Evolutionary conservation across 2,888 invertebrate genomes (phyloP).

Genomic region (Plusia festucae): DNA sequence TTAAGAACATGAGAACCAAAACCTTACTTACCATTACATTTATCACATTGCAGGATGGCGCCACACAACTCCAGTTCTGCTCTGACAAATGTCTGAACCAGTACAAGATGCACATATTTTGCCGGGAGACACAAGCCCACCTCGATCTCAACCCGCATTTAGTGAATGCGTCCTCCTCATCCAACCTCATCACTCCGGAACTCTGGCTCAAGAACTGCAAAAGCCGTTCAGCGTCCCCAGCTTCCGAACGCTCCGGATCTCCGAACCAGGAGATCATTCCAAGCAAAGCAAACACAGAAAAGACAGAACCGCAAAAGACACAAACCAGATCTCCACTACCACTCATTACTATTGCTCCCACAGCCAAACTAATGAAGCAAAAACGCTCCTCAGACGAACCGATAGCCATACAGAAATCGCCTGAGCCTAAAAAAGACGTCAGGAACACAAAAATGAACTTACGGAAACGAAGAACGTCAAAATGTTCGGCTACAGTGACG

Average conservation of each 20-base stretch:
- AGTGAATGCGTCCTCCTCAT: conserved; percentile 83
- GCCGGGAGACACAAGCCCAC: conserved; percentile 97
- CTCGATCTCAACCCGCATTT: conserved; percentile 95
- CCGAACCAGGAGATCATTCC: conserved; percentile 81
- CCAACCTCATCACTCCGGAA: conserved; percentile 95
- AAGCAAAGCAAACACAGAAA: conserved; percentile 66
- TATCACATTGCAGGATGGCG: conserved; percentile 92
- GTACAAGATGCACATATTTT: conserved; percentile 99
- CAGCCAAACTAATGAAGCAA: conserved; percentile 90
- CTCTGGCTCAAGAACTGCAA: conserved; percentile 96
- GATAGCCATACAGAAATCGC: conserved; percentile 74
- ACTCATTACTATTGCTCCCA: conserved; percentile 91
- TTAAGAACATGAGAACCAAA: no score
- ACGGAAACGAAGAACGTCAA: conserved; percentile 83
- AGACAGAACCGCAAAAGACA: conserved; percentile 68
- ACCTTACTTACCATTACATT: conserved; percentile 7
- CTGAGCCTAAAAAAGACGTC: conserved; percentile 82
- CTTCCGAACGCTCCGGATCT: conserved; percentile 88
- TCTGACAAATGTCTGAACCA: conserved; percentile 98
- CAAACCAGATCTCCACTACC: conserved; percentile 87
- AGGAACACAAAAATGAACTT: conserved; percentile 82
- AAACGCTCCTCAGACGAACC: conserved; percentile 78
- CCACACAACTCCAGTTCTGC: conserved; percentile 96
- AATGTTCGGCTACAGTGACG: conserved; percentile 83
- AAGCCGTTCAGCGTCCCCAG: conserved; percentile 90